Evolutionary conservation across 2,888 invertebrate species (phyloP).

Genomic region (Macaria liturata): DNA sequence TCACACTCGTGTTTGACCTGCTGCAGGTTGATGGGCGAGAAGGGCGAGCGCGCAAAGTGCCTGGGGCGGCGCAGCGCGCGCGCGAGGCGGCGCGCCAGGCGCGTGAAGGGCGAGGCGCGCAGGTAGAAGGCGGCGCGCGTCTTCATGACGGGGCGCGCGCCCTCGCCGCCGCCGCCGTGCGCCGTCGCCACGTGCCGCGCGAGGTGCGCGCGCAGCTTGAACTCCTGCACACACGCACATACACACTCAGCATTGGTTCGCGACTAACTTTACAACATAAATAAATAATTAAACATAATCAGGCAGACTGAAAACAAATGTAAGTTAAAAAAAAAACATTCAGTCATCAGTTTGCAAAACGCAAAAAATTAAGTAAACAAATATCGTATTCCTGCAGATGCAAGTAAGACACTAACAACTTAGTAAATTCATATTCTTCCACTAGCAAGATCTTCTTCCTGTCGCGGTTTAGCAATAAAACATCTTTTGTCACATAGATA

Average conservation of each 20-base stretch:
- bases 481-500: too few species aligned
- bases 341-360: too few species aligned
- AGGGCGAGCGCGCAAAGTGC: constrained; percentile 95
- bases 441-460: too few species aligned
- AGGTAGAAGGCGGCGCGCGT: constrained; percentile 98
- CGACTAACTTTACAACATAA: too few species aligned
- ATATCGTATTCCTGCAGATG: too few species aligned
- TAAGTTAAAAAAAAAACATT: too few species aligned
- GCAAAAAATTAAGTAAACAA: too few species aligned
- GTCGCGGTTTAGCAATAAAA: too few species aligned
- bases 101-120: constrained; percentile 94
- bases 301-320: too few species aligned
- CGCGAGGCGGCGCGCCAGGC: constrained; percentile 94
- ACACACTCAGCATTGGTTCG: background rate
- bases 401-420: too few species aligned
- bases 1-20: constrained; percentile 95
- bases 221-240: constrained; percentile 83
- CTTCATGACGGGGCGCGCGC: constrained; percentile 96
- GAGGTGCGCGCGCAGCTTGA: constrained; percentile 96
- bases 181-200: constrained; percentile 97
- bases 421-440: too few species aligned
- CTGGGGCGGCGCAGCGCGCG: constrained; percentile 91
- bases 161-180: constrained; percentile 89
- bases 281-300: too few species aligned
- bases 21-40: constrained; percentile 89